A percentile compares a stretch with the other conserved stretches of the same genome.
Evolutionary conservation across 1,140 invertebrate species (phyloP).

Genomic region (Apis laboriosa): DNA sequence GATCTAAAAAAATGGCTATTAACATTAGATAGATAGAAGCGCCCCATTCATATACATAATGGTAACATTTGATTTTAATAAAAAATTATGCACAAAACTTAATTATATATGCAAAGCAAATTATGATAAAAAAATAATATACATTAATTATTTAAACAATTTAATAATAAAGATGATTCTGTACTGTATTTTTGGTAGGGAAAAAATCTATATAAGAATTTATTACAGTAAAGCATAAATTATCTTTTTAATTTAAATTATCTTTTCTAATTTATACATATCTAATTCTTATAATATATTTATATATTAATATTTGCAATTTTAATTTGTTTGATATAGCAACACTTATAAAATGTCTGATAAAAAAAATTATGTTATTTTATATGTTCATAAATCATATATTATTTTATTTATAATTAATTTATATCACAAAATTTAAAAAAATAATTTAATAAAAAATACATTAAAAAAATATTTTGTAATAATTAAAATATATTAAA

Average conservation of each 20-base stretch:
- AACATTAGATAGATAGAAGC: neutral
- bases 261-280: neutral
- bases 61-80: neutral
- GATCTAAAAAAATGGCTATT: slow-evolving; percentile 31
- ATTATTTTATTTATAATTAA: neutral
- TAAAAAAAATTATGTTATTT: neutral
- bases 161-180: neutral
- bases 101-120: neutral
- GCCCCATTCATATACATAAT: neutral
- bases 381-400: neutral
- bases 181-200: neutral
- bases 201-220: too few species aligned
- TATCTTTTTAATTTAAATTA: too few species aligned
- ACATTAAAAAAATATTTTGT: neutral
- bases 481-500: slow-evolving; percentile 4
- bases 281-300: neutral
- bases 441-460: slow-evolving; percentile 1
- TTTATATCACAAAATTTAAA: neutral
- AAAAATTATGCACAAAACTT: neutral
- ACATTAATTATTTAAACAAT: neutral
- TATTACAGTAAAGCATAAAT: too few species aligned
- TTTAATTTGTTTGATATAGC: neutral
- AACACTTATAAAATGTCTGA: neutral
- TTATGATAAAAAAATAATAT: neutral
- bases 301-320: neutral